These are phyloP conservation scores for Ameiurus melas DNA, from an alignment of 2,113 vertebrate genomes.

Conservation along the genomic window DNA sequence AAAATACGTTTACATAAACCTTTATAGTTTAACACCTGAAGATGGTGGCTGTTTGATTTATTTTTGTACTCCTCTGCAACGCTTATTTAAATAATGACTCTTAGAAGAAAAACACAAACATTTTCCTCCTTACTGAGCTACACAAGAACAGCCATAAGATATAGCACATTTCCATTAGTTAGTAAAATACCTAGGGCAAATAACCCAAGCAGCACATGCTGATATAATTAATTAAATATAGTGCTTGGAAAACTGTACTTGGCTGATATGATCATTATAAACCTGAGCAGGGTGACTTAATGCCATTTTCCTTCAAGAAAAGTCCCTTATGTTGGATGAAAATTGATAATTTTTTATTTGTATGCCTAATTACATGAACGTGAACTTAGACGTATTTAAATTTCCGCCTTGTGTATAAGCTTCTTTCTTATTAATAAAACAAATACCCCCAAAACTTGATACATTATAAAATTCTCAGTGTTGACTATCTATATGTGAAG, in stretches of 20 bases:
- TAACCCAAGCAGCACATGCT: background rate
- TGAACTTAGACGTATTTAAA: background rate
- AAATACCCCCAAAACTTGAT: background rate
- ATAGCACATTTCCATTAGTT: background rate
- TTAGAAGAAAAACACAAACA: background rate
- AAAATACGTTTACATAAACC: conserved; percentile 10
- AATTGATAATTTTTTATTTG: background rate
- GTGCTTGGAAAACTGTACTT: background rate
- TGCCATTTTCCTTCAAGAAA: background rate
- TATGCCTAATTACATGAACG: background rate
- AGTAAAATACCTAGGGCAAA: background rate
- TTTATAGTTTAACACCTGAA: conserved; percentile 15
- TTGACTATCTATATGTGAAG: background rate
- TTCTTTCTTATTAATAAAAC: background rate
- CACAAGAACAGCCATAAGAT: background rate
- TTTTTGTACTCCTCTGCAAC: background rate
- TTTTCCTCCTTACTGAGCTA: background rate
- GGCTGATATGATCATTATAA: background rate
- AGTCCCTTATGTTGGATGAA: background rate
- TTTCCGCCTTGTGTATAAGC: background rate
- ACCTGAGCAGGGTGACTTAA: background rate
- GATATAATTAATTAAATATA: conserved; percentile 1
- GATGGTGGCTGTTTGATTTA: conserved; percentile 1
- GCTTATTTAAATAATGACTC: background rate
- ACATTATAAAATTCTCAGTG: background rate